Evolutionary conservation across 2,888 invertebrate genomes (phyloP), one percentile per base, ranked within the genome.

Genomic region (Hedychridium roseum): DNA sequence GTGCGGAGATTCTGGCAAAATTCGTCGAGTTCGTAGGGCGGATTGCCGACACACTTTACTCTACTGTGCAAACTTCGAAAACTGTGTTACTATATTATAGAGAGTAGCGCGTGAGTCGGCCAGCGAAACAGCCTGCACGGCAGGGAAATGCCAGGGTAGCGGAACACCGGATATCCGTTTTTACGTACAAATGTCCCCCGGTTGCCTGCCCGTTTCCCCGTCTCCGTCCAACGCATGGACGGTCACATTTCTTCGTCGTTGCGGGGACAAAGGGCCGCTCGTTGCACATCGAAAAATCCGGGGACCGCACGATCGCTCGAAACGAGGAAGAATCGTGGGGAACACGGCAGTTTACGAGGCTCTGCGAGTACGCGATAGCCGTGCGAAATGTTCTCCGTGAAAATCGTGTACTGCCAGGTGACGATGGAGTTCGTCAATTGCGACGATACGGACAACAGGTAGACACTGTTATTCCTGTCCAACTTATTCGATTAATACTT

Each of bases 81-180:
- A 6, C 23, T 23, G 4, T 9, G 5, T 6, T 9, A 23, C 4
- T 23, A 9, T 9, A 7, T 7, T 12, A 12, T 27, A 9, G 23
- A 4, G 27, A 27, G 27, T 9, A 27, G 12, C 12, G 27, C 27
- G 27, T 27, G 31, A 14, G 31, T 12, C 7, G 3, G 9, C 31
- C 15, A 12, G 12, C 3, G 12, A 31, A 15, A 9, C 12, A 12
- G 31, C n/a, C n/a, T n/a, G n/a, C n/a, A n/a, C 23, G 12, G 35
- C 27, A 20, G 34, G 43, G n/a, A 26, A 30, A 42, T 43, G 28
- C 34, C 34, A 47, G 43, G 59, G 55, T 68, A 70, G 71, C 73
- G 74, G 73, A 74, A 76, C 67, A 57, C 71, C 72, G 77, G 77
- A 78, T 68, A 72, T 78, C 77, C 77, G 76, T 67, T 67, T 71